phyloP scores from a whole-genome alignment of 2,888 invertebrate genomes.

The Ophioninae sp. region DNA sequence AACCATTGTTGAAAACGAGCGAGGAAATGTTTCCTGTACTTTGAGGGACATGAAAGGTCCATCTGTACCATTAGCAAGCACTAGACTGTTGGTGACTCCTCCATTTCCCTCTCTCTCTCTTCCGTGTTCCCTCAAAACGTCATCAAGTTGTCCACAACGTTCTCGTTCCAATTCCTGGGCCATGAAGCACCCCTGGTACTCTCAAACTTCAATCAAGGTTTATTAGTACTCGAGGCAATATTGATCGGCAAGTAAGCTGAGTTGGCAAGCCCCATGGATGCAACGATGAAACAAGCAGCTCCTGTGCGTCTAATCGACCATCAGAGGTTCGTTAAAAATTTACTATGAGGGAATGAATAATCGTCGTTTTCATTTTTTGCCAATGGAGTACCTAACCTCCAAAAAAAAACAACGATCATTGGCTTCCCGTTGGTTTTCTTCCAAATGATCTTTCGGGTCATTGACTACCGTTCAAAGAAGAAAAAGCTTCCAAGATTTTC shows the following conservation, averaged over 20 bases:
- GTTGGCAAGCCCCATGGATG: too few relatives aligned
- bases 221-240: constrained; percentile 14
- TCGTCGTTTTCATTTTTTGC: background rate
- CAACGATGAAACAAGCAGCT: too few relatives aligned
- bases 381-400: background rate
- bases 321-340: background rate
- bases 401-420: background rate
- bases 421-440: background rate
- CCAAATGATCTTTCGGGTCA: background rate
- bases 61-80: constrained; percentile 33
- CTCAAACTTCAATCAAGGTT: constrained; percentile 25
- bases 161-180: constrained; percentile 10
- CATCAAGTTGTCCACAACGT: constrained; percentile 37
- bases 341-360: background rate
- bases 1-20: constrained; percentile 2
- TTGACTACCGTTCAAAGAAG: background rate
- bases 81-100: background rate
- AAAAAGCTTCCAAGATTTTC: background rate
- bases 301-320: too few relatives aligned
- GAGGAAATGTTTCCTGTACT: constrained; percentile 18
- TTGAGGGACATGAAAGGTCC: background rate
- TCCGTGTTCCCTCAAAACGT: constrained; percentile 34
- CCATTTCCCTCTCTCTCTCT: background rate
- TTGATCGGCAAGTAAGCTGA: background rate
- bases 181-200: constrained; percentile 1